Evolutionary conservation across 37 sponge, comb jelly and placozoan species (phyloP).

Genomic region (Chondrosia reniformis): DNA sequence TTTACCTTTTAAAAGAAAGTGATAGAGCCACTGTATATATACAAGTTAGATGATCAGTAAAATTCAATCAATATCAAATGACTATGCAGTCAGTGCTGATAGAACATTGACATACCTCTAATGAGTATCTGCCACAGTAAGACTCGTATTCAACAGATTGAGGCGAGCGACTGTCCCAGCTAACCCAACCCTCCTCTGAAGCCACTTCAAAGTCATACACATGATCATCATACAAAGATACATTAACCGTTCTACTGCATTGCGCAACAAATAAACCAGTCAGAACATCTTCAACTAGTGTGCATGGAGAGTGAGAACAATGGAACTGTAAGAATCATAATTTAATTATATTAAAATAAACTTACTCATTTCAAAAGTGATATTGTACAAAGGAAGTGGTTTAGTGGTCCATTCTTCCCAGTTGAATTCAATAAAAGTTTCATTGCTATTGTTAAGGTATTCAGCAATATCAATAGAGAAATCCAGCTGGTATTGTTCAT

Average conservation of each 20-base stretch:
- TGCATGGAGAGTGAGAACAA: not conserved
- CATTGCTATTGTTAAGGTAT: not conserved
- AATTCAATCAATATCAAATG: too few relatives aligned
- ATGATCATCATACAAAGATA: not conserved
- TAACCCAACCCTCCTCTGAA: not conserved
- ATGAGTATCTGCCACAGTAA: not conserved
- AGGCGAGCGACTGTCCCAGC: not conserved
- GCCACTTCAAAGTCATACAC: not conserved
- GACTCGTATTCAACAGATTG: not conserved
- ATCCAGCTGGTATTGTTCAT: not conserved
- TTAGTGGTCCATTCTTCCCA: not conserved
- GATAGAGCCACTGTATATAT: too few relatives aligned
- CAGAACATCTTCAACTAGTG: not conserved
- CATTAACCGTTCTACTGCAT: not conserved
- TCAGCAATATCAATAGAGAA: not conserved
- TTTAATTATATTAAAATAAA: too few relatives aligned
- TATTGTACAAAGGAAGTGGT: not conserved
- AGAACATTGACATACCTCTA: not conserved
- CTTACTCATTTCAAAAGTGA: not conserved
- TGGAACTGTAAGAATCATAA: not conserved
- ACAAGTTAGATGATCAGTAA: too few relatives aligned
- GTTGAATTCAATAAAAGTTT: not conserved
- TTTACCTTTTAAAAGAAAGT: too few relatives aligned
- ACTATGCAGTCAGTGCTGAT: too few relatives aligned
- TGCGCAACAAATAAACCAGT: not conserved